Conservation (phyloP, 2,888 invertebrate species). For the Pterobdella sp. region DNA sequence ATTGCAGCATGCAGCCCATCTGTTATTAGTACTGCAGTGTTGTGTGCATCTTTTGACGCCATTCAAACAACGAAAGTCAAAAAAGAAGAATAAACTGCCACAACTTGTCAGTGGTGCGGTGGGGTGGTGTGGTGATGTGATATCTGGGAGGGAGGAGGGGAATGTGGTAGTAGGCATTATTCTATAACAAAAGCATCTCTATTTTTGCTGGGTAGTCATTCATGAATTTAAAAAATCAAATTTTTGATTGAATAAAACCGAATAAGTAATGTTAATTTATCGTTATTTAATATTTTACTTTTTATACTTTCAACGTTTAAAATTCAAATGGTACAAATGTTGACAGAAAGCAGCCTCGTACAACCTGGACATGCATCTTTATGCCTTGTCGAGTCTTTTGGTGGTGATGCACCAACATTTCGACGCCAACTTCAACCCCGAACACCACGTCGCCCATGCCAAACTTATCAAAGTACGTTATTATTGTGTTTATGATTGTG, state of each 20-base stretch:
- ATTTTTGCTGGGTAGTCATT: too few relatives aligned
- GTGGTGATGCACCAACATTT: neutral
- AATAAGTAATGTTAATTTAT: too few relatives aligned
- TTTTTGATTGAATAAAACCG: too few relatives aligned
- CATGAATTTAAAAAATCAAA: too few relatives aligned
- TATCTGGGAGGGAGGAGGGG: too few relatives aligned
- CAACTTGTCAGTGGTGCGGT: too few relatives aligned
- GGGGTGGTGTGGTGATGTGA: too few relatives aligned
- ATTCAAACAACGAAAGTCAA: neutral
- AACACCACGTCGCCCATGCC: neutral
- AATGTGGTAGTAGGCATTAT: too few relatives aligned
- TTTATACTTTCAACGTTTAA: too few relatives aligned
- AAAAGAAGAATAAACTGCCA: slow-evolving; percentile 21
- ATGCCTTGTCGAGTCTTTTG: neutral
- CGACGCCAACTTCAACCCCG: neutral
- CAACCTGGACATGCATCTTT: neutral
- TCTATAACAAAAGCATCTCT: too few relatives aligned
- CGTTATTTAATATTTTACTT: too few relatives aligned
- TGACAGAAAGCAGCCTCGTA: neutral
- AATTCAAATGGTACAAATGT: too few relatives aligned
- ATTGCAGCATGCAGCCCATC: slow-evolving; percentile 12
- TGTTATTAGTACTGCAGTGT: slow-evolving; percentile 14
- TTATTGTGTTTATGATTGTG: neutral
- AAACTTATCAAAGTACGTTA: neutral
- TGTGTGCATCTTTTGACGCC: slow-evolving; percentile 22